phyloP scores from a whole-genome alignment of 2,113 vertebrate genomes.

The Meleagris gallopavo region DNA sequence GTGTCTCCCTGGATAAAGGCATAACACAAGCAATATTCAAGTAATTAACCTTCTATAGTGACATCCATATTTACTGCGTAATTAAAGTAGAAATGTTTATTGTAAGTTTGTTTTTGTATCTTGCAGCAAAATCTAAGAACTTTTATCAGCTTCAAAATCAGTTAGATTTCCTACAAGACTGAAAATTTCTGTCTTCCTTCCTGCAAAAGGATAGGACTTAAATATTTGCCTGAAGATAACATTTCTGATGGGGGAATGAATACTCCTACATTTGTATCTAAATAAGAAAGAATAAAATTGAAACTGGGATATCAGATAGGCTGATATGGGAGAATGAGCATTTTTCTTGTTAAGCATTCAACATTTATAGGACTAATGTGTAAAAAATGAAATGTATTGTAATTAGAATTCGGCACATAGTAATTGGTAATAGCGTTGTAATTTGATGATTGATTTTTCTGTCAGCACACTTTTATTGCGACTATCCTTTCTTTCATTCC shows the following conservation, averaged over 20 bases:
- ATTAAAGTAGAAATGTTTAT: constrained; percentile 5
- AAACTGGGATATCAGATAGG: neutral
- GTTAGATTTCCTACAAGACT: neutral
- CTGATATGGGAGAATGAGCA: neutral
- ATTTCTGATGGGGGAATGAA: neutral
- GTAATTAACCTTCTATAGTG: neutral
- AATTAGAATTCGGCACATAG: neutral
- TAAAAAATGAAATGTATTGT: neutral
- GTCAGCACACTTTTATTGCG: neutral
- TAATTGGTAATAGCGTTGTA: neutral
- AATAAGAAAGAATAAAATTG: neutral
- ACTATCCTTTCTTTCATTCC: neutral
- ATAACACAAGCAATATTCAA: neutral
- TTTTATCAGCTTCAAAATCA: neutral
- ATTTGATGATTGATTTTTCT: neutral
- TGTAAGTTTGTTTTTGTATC: neutral
- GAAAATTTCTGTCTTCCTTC: neutral
- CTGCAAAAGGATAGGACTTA: neutral
- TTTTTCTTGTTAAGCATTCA: neutral
- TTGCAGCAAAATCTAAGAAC: neutral
- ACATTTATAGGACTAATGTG: neutral
- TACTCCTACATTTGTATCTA: neutral
- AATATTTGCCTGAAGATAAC: neutral
- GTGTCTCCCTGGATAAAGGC: neutral
- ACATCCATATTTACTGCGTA: neutral